Evolutionary conservation across 1,140 invertebrate species (phyloP), one percentile per base, ranked within the genome.

Genomic region (Polypedilum pembai): DNA sequence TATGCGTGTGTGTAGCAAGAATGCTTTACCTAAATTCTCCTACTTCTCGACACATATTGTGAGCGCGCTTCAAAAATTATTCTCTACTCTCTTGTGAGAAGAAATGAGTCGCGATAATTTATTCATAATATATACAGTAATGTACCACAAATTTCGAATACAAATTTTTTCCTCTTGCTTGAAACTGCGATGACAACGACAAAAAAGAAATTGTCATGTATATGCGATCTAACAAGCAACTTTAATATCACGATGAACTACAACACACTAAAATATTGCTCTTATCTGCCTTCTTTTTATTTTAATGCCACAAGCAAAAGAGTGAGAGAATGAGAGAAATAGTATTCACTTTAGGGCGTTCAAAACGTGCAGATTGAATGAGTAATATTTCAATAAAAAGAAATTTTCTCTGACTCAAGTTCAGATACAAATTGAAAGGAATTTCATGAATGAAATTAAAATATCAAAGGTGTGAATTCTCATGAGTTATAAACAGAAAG

Each of bases 71-170:
- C 15, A 45, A 56, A 56, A 56, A 12, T 56, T 4, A 56, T 56
- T 56, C n/a, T 56, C 24, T n/a, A 33, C 24, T 33, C 24, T 33
- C 24, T n/a, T 10, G 41, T 15, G 45, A 4, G 3, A 56, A 56
- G 45, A 56, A n/a, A 4, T 56, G 45, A n/a, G 15, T 56, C 3
- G 12, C 12, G 45, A 69, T 69, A 69, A 69, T 69, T 69, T 69
- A 69, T 69, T 69, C 65, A 69, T 20, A 69, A 21, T 21, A 21
- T 56, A 56, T 69, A 69, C 65, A 69, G 20, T 69, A 69, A 69
- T 69, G 65, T 69, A 69, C 65, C 65, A 69, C 65, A 69, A 18
- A 21, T 20, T 69, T 69, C 45, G 45, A 56, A 56, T 56, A 56
- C 45, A 56, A 56, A 56, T 56, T 56, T 56, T 12, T n/a, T 56